These are phyloP conservation scores for Eidolon helvum DNA, from an alignment of 2,113 vertebrate species.

Conservation along the genomic window DNA sequence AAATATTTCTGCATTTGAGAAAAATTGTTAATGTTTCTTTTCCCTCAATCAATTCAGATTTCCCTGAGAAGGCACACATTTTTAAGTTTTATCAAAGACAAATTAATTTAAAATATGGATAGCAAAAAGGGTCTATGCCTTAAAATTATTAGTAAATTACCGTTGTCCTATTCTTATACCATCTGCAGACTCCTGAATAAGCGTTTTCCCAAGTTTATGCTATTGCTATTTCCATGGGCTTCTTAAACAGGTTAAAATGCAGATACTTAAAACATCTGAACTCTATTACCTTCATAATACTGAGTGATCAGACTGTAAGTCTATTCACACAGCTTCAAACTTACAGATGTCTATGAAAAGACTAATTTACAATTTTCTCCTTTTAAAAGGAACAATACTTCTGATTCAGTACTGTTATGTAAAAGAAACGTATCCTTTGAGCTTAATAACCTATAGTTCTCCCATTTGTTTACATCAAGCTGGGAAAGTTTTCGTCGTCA, in stretches of 20 bases:
- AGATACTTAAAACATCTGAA: slow-evolving; percentile 77
- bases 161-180: slow-evolving; percentile 33
- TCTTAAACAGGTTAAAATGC: slow-evolving; percentile 74
- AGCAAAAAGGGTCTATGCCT: slow-evolving; percentile 35
- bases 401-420: slow-evolving; percentile 65
- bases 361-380: slow-evolving; percentile 56
- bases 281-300: slow-evolving; percentile 73
- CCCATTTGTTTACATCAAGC: slow-evolving; percentile 51
- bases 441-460: slow-evolving; percentile 67
- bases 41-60: slow-evolving; percentile 75
- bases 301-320: slow-evolving; percentile 63
- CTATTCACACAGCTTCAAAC: slow-evolving; percentile 65
- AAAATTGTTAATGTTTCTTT: slow-evolving; percentile 18
- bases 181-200: slow-evolving; percentile 23
- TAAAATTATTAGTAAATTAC: slow-evolving; percentile 55
- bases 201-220: slow-evolving; percentile 68
- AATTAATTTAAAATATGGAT: slow-evolving; percentile 33
- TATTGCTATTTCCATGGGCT: slow-evolving; percentile 70
- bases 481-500: slow-evolving; percentile 63
- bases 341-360: slow-evolving; percentile 64
- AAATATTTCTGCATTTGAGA: slow-evolving; percentile 1
- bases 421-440: slow-evolving; percentile 65
- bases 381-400: slow-evolving; percentile 74
- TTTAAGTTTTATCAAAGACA: slow-evolving; percentile 80
- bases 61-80: slow-evolving; percentile 77